phyloP scores from a whole-genome alignment of 2,113 vertebrate genomes.

The Mormyrus lacerda region DNA sequence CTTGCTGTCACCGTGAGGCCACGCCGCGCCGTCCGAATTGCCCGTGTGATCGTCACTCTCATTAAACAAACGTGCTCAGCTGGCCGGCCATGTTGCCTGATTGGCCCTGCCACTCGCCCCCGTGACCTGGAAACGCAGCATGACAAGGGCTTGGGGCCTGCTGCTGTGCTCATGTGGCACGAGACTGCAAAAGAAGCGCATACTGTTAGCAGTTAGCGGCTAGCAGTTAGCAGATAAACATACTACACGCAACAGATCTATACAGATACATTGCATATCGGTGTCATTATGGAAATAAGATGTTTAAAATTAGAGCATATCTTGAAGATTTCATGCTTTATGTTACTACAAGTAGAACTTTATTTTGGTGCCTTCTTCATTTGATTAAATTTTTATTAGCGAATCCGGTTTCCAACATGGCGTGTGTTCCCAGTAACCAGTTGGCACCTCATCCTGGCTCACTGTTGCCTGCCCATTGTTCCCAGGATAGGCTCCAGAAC shows the following conservation, averaged over 20 bases:
- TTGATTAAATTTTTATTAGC: neutral
- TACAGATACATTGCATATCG: neutral
- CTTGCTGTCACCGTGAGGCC: neutral
- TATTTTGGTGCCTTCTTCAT: neutral
- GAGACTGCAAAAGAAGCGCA: neutral
- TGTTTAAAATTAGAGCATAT: neutral
- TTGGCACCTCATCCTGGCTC: neutral
- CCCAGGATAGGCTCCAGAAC: neutral
- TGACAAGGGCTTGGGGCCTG: neutral
- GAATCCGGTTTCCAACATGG: neutral
- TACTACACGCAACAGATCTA: neutral
- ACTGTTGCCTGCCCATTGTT: neutral
- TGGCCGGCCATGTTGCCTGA: neutral
- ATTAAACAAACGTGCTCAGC: constrained; percentile 12
- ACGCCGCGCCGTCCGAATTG: neutral
- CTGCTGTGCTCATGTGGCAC: neutral
- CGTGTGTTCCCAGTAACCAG: neutral
- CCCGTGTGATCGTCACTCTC: constrained; percentile 6
- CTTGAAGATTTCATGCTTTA: neutral
- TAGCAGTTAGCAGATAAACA: neutral
- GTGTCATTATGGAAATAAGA: neutral
- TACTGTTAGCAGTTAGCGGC: neutral
- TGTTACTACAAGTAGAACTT: neutral
- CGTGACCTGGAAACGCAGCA: constrained; percentile 11
- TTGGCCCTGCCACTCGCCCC: constrained; percentile 17